phyloP scores from a whole-genome alignment of 30 jellyfish, hydroid and myxozoan genomes.

The Clytia hemisphaerica region DNA sequence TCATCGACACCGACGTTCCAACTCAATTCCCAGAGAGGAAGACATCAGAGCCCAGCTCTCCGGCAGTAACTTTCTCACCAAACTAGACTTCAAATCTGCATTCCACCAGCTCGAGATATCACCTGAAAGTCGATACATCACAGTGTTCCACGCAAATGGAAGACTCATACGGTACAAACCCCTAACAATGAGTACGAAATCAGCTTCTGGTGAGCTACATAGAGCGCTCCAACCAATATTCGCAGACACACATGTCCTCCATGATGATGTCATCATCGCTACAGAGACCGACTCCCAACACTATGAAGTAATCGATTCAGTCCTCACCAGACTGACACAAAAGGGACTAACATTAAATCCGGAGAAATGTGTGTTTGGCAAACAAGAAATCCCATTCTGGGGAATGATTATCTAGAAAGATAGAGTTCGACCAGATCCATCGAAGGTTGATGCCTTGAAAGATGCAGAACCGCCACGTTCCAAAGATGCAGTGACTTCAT shows the following conservation, averaged over 20 bases:
- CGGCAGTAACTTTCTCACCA: conserved; percentile 38
- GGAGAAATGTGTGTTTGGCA: conserved; percentile 39
- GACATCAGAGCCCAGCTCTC: conserved; percentile 38
- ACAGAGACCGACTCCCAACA: conserved; percentile 21
- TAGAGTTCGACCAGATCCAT: conserved; percentile 57
- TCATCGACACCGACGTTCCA: no score
- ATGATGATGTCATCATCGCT: conserved; percentile 49
- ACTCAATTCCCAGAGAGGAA: no score
- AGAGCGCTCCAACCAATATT: conserved; percentile 39
- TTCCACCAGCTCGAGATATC: conserved; percentile 39
- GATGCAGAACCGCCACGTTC: conserved; percentile 29
- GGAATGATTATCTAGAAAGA: conserved; percentile 34
- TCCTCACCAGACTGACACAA: conserved; percentile 1
- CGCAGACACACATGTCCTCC: conserved; percentile 29
- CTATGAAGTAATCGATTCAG: conserved; percentile 9
- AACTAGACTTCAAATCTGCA: conserved; percentile 58
- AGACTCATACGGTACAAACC: conserved; percentile 42
- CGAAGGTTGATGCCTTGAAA: conserved; percentile 34
- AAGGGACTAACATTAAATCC: conserved; percentile 37
- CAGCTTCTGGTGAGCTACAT: conserved; percentile 52
- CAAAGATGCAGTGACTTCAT: conserved; percentile 42
- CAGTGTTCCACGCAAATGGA: conserved; percentile 58
- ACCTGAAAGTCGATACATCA: conserved; percentile 34
- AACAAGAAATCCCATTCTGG: conserved; percentile 44
- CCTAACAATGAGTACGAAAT: conserved; percentile 44